Percentiles rank a stretch among this genome's conserved stretches.
Evolutionary conservation across 1,140 invertebrate species (phyloP).

Genomic region (Gonatopus flavifemur): DNA sequence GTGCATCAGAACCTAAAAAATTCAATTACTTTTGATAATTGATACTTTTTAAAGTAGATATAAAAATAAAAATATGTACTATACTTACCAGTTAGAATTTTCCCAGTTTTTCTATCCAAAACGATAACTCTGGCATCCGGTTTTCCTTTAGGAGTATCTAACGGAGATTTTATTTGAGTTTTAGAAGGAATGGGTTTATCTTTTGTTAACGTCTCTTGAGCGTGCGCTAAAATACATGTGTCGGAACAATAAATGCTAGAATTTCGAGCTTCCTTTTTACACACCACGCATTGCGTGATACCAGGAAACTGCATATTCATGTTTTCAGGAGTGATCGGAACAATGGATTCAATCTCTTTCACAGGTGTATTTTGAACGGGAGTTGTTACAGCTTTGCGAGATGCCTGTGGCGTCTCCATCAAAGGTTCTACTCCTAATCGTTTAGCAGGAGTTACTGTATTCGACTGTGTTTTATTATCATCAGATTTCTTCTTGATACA

Average conservation of each 20-base stretch:
- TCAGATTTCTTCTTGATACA: constrained; percentile 70
- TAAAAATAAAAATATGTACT: neutral
- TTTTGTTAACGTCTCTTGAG: constrained; percentile 68
- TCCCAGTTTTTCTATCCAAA: constrained; percentile 76
- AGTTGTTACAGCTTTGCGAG: neutral
- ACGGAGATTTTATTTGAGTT: constrained; percentile 36
- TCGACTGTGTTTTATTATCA: constrained; percentile 23
- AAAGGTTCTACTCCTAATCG: too few relatives aligned
- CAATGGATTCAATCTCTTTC: constrained; percentile 6
- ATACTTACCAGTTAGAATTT: constrained; percentile 64
- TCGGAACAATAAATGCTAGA: constrained; percentile 87
- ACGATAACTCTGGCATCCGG: constrained; percentile 68
- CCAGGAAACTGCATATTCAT: constrained; percentile 20
- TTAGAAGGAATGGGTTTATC: constrained; percentile 45
- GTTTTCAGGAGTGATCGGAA: constrained; percentile 4
- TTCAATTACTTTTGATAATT: constrained; percentile 5
- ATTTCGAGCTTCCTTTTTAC: constrained; percentile 69
- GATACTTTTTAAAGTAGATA: neutral
- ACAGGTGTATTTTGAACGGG: neutral
- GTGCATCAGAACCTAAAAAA: constrained; percentile 70
- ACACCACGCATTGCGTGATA: constrained; percentile 69
- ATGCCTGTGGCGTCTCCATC: constrained; percentile 4
- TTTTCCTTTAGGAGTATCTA: constrained; percentile 41
- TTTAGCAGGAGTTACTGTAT: neutral
- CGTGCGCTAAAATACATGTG: constrained; percentile 82